A percentile compares a stretch with the other conserved stretches of the same genome.
Conservation (phyloP, 2,113 vertebrate genomes). For the Lasiurus borealis region DNA sequence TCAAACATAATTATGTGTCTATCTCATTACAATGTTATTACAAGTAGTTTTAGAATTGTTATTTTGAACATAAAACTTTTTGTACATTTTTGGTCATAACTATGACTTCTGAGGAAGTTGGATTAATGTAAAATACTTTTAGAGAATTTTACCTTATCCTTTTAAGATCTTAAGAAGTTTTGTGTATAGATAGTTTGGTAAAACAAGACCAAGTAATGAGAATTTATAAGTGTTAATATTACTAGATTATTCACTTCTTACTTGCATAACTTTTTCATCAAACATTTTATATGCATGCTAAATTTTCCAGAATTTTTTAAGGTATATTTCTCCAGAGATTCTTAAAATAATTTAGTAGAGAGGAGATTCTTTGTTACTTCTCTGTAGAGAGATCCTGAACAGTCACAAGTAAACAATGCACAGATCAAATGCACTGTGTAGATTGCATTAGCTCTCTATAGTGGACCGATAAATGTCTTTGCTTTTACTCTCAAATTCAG, state of each 20-base stretch:
- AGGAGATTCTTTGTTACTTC: not conserved
- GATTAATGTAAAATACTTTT: conserved; percentile 36
- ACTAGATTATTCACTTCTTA: conserved; percentile 21
- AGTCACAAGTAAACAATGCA: not conserved
- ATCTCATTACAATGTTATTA: conserved; percentile 23
- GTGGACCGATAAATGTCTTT: not conserved
- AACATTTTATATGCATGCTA: not conserved
- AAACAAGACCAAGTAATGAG: not conserved
- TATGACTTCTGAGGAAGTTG: conserved; percentile 4
- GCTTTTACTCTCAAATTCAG: not conserved
- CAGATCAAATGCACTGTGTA: not conserved
- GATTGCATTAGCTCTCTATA: not conserved
- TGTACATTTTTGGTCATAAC: conserved; percentile 26
- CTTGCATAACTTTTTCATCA: not conserved
- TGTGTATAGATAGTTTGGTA: not conserved
- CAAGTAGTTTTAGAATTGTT: conserved; percentile 39
- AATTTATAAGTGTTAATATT: conserved; percentile 3
- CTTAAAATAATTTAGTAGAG: not conserved
- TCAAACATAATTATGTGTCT: conserved; percentile 56
- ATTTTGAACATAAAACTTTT: conserved; percentile 60
- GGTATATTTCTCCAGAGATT: conserved; percentile 28
- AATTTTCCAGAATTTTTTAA: conserved; percentile 46
- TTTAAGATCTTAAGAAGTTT: not conserved
- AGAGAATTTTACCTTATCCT: not conserved
- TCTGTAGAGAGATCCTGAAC: not conserved